Evolutionary conservation across 64 coral and sea anemone species (phyloP).

Genomic region (Cladopsammia gracilis): DNA sequence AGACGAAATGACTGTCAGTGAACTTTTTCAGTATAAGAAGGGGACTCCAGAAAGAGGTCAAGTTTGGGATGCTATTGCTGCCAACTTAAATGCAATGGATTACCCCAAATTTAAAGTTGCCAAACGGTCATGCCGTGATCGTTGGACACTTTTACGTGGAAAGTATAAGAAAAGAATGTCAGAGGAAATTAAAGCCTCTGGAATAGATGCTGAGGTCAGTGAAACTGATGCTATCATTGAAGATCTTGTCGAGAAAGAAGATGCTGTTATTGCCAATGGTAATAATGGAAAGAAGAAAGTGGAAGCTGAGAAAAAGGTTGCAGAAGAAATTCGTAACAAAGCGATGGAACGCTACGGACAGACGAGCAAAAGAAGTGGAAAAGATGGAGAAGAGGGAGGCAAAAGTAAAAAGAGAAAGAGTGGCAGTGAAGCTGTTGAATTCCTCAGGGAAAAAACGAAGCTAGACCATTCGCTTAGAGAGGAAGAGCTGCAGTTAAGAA

Average conservation of each 20-base stretch:
- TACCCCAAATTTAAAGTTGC: slow-evolving; percentile 26
- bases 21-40: no score
- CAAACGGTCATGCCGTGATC: slow-evolving; percentile 16
- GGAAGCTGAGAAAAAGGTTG: slow-evolving; percentile 48
- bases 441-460: slow-evolving; percentile 7
- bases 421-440: neutral
- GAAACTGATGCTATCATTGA: slow-evolving; percentile 42
- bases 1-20: slow-evolving; percentile 8
- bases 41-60: slow-evolving; percentile 46
- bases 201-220: slow-evolving; percentile 49
- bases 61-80: slow-evolving; percentile 46
- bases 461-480: neutral
- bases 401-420: slow-evolving; percentile 24
- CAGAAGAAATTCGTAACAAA: slow-evolving; percentile 45
- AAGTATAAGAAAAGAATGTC: slow-evolving; percentile 25
- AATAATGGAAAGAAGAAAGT: slow-evolving; percentile 2
- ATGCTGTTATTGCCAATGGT: slow-evolving; percentile 17
- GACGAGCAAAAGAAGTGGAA: slow-evolving; percentile 26
- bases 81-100: slow-evolving; percentile 48
- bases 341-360: slow-evolving; percentile 44
- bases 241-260: slow-evolving; percentile 23
- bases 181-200: slow-evolving; percentile 38
- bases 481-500: neutral
- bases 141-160: slow-evolving; percentile 20
- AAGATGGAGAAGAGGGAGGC: slow-evolving; percentile 24